Evolutionary conservation across 2,113 vertebrate genomes (phyloP).

Genomic region (Mobula hypostoma): DNA sequence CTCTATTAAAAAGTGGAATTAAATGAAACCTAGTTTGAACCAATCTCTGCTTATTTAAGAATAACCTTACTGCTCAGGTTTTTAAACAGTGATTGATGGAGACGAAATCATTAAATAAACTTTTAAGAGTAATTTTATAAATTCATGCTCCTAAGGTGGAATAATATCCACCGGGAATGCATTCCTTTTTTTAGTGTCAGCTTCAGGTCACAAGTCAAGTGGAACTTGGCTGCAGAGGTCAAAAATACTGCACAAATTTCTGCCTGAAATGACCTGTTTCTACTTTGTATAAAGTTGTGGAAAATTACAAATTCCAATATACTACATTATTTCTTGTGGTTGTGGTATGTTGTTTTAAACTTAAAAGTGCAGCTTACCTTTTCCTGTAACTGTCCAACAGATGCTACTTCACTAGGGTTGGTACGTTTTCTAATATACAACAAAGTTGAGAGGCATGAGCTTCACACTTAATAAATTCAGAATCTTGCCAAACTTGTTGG

Average conservation of each 20-base stretch:
- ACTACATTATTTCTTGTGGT: background rate
- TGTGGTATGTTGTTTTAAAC: background rate
- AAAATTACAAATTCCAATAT: background rate
- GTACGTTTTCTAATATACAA: background rate
- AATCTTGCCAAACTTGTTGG: background rate
- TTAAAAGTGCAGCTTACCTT: background rate
- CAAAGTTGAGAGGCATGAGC: background rate
- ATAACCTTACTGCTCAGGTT: background rate
- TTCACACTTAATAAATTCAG: background rate
- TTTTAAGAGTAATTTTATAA: background rate
- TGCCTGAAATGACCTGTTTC: background rate
- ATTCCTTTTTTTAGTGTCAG: background rate
- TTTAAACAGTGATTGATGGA: background rate
- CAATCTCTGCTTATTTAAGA: background rate
- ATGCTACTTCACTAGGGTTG: background rate
- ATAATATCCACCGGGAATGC: background rate
- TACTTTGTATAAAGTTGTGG: background rate
- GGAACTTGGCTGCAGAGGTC: constrained; percentile 19
- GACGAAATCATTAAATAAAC: constrained; percentile 15
- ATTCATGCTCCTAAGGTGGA: background rate
- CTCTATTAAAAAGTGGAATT: constrained; percentile 31
- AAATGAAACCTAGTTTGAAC: constrained; percentile 18
- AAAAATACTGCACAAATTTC: background rate
- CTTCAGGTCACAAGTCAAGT: background rate
- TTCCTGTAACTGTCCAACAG: background rate